Evolutionary conservation across 1,140 invertebrate species (phyloP).

Genomic region (Cyrtorhinus lividipennis): DNA sequence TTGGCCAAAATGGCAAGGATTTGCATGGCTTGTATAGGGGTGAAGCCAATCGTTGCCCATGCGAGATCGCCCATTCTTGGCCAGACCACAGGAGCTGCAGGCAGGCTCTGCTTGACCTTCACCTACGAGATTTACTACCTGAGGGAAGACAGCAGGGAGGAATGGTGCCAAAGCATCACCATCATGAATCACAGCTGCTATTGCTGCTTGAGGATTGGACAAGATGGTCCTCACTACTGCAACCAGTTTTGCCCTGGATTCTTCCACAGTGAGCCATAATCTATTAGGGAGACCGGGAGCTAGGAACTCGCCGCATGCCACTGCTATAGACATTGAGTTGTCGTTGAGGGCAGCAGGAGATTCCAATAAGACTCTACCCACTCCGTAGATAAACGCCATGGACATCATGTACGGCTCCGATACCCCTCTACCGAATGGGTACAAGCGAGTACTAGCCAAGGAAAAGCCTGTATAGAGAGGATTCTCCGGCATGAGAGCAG

Average conservation of each 20-base stretch:
- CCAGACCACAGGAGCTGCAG: neutral
- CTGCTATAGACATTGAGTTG: neutral
- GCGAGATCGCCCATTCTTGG: too few relatives aligned
- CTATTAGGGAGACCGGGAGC: neutral
- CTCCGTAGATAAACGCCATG: neutral
- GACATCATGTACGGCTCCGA: neutral
- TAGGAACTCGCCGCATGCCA: neutral
- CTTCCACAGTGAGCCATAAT: neutral
- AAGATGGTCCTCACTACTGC: neutral
- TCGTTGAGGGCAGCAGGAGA: neutral
- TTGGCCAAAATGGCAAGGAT: neutral
- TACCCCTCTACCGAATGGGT: neutral
- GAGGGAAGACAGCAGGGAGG: neutral
- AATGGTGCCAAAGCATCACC: neutral
- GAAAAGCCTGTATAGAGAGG: neutral
- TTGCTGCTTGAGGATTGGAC: neutral
- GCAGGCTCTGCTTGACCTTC: neutral
- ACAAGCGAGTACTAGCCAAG: neutral
- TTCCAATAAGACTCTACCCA: neutral
- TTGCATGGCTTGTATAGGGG: too few relatives aligned
- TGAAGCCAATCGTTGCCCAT: too few relatives aligned
- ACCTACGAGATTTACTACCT: neutral
- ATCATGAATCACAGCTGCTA: neutral
- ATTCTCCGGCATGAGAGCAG: neutral
- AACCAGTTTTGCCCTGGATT: neutral